Evolutionary conservation across 2,113 vertebrate genomes (phyloP).

Genomic region (Sinocyclocheilus grahami): DNA sequence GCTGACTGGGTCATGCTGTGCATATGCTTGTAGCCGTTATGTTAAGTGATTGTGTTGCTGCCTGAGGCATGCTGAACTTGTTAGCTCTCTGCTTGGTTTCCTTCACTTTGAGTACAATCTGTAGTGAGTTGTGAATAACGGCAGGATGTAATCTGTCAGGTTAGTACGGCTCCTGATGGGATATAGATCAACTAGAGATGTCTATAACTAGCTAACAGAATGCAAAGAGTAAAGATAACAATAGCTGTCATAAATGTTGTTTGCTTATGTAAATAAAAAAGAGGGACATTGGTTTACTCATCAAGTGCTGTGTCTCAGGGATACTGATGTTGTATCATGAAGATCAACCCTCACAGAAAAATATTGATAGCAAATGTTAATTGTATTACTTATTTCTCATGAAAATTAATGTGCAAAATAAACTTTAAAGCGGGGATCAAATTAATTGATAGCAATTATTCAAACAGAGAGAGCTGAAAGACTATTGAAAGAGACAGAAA

Average conservation of each 20-base stretch:
- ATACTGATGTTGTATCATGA: neutral
- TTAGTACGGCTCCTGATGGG: neutral
- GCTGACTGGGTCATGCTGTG: slow-evolving; percentile 28
- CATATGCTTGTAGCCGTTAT: neutral
- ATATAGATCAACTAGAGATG: neutral
- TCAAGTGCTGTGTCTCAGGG: neutral
- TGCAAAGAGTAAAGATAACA: neutral
- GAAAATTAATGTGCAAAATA: neutral
- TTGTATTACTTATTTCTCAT: neutral
- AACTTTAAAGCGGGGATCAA: neutral
- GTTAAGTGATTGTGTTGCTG: slow-evolving; percentile 24
- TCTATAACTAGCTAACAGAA: neutral
- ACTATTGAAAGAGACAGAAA: neutral
- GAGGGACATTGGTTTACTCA: neutral
- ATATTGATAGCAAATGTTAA: neutral
- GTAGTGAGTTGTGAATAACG: neutral
- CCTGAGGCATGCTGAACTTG: neutral
- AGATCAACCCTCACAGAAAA: neutral
- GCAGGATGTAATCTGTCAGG: slow-evolving; percentile 4
- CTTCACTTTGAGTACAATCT: slow-evolving; percentile 21
- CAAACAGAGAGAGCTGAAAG: neutral
- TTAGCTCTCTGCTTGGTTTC: slow-evolving; percentile 19
- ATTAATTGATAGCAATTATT: neutral
- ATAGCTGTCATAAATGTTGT: neutral
- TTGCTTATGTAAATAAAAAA: too few species aligned